Conservation (phyloP, 2,888 invertebrate genomes). For the Agrilus biguttatus region DNA sequence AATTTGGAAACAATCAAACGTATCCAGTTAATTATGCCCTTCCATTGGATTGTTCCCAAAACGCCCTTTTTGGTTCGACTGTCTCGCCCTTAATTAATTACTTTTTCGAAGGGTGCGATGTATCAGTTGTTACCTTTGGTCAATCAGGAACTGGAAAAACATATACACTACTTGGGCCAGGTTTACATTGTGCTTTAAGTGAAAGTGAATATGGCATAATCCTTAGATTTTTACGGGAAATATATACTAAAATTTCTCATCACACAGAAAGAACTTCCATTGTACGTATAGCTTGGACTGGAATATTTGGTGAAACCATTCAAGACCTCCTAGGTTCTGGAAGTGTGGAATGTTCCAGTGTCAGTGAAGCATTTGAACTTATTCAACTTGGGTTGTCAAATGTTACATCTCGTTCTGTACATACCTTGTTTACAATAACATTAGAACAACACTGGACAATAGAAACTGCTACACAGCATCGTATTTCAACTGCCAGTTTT, state of each 20-base stretch:
- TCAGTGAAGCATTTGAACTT: conserved; percentile 58
- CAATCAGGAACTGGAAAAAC: conserved; percentile 53
- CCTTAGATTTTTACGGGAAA: conserved; percentile 55
- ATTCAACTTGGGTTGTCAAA: conserved; percentile 50
- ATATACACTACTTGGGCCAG: conserved; percentile 58
- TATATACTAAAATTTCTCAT: conserved; percentile 50
- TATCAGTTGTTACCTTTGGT: conserved; percentile 57
- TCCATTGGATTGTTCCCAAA: conserved; percentile 47
- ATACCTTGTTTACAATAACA: conserved; percentile 57
- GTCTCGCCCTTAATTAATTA: conserved; percentile 51
- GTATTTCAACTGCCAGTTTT: conserved; percentile 59
- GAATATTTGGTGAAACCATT: conserved; percentile 53
- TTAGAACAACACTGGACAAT: conserved; percentile 61
- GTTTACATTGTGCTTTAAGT: conserved; percentile 42
- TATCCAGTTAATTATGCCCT: conserved; percentile 41
- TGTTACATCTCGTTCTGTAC: conserved; percentile 41
- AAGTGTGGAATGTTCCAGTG: conserved; percentile 42
- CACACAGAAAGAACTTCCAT: conserved; percentile 50
- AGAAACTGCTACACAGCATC: conserved; percentile 52
- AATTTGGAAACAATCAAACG: conserved; percentile 44
- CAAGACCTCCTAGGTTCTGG: conserved; percentile 37
- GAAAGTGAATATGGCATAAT: conserved; percentile 60
- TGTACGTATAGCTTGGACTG: conserved; percentile 58
- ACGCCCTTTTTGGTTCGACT: conserved; percentile 46
- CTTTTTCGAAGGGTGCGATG: conserved; percentile 59